Conservation (phyloP, 2,797 vertebrate genomes). For the Euphonia xanthogaster region DNA sequence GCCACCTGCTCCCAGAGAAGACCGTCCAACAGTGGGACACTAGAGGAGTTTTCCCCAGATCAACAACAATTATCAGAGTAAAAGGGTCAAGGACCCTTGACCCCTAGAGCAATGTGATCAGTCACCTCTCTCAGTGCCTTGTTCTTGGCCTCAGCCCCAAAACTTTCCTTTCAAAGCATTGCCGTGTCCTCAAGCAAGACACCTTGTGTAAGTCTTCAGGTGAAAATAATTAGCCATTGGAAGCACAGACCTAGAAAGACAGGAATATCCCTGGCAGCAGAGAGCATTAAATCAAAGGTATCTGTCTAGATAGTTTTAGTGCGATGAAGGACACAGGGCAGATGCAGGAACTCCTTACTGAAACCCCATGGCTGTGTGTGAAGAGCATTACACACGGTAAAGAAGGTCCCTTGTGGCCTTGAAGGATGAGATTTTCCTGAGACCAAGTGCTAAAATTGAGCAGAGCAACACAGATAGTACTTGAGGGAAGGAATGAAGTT, state of each 20-base stretch:
- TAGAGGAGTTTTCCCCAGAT: background rate
- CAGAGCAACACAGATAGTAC: background rate
- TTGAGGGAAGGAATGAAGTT: background rate
- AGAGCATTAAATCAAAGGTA: background rate
- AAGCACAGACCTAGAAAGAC: background rate
- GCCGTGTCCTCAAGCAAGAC: background rate
- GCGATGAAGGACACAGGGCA: background rate
- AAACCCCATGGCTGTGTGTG: background rate
- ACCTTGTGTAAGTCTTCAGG: background rate
- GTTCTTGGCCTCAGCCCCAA: background rate
- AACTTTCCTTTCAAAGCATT: background rate
- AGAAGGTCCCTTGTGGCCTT: background rate
- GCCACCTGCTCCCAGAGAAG: background rate
- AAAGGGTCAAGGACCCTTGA: background rate
- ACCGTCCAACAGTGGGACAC: background rate
- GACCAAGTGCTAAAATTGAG: background rate
- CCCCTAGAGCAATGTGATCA: background rate
- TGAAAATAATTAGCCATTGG: background rate
- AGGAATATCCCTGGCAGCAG: background rate
- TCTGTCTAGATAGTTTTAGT: background rate
- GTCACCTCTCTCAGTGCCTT: background rate
- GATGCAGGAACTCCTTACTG: background rate
- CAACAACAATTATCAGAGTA: background rate
- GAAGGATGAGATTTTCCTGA: background rate
- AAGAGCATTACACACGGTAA: background rate